Evolutionary conservation across 2,888 invertebrate genomes (phyloP), one percentile per base, ranked within the genome.

Genomic region (Drosophila subquinaria): DNA sequence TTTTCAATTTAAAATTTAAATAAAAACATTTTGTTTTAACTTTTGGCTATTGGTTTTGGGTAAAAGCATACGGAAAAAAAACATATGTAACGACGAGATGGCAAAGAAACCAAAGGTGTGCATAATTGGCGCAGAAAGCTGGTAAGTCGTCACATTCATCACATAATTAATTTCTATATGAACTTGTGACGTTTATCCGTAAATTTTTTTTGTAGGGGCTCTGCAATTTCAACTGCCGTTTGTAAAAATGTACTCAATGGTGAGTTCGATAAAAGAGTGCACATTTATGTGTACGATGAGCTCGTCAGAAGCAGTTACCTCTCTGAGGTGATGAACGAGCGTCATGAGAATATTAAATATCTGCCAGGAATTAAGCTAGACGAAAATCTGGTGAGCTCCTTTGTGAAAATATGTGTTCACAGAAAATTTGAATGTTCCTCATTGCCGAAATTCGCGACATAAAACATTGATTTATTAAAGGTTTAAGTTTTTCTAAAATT

Each of bases 241-340:
- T 75, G 86, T 50, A 62, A 52, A n/a, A 87, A 87, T 73, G 86
- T 70, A 0, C 11, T 56, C 4, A 38, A 59, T 8, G 50, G 38
- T 1, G 47, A 61, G 13, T 69, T 87, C 6, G 77, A 88, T 30
- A 63, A 68, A 4, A 69, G 70, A n/a, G 87, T 90, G 9, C 79
- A 89, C 40, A 82, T 91, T 17, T 91, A 79, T 55, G 90, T 87
- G 3, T 80, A 81, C 20, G 91, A 90, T 48, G 91, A 90, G 50
- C 33, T 79, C 10, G 71, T 79, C 3, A 61, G 77, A 6, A 73
- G 55, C 20, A 76, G 57, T 17, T 57, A 53, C 6, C 61, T 90
- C 0, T 82, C 80, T 0, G 70, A 83, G 42, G 53, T 87, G 4
- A 90, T 90, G 1, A 91, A 90, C 42, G 67, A 62, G 5, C 57